A percentile compares a stretch with the other conserved stretches of the same genome.
These are phyloP conservation scores for Isurus oxyrinchus DNA, from an alignment of 2,113 vertebrate genomes.

Conservation along the genomic window DNA sequence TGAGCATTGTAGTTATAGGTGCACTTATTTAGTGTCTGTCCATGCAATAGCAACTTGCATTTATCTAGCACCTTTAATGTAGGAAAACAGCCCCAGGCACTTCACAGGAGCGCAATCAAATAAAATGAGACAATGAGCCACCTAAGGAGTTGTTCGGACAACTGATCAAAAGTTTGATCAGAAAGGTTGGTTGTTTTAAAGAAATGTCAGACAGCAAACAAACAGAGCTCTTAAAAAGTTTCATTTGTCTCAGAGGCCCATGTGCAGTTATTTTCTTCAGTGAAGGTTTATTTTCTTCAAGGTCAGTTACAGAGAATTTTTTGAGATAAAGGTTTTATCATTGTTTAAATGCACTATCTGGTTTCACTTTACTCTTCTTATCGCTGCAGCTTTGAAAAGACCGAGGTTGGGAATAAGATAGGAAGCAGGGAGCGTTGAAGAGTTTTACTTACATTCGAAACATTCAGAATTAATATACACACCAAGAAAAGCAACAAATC, in stretches of 20 bases:
- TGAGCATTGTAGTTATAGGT: not conserved
- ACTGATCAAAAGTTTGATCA: not conserved
- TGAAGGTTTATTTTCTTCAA: not conserved
- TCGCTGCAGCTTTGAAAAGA: not conserved
- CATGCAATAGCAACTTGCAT: not conserved
- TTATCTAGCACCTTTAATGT: not conserved
- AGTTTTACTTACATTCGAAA: not conserved
- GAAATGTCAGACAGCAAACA: not conserved
- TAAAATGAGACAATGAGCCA: not conserved
- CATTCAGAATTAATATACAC: not conserved
- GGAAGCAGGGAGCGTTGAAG: not conserved
- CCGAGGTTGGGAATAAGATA: not conserved
- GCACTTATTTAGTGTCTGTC: not conserved
- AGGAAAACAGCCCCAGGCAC: not conserved
- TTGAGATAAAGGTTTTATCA: not conserved
- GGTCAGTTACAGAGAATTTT: not conserved
- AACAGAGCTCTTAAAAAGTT: not conserved
- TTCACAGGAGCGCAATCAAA: not conserved
- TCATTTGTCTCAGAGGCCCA: not conserved
- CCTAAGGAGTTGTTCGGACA: not conserved
- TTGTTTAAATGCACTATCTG: not conserved
- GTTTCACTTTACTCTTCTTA: not conserved
- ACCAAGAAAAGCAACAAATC: not conserved
- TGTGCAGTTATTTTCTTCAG: not conserved
- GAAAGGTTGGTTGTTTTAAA: not conserved